These are phyloP conservation scores for Ametastegia equiseti DNA, from an alignment of 2,888 invertebrate genomes.

Conservation along the genomic window DNA sequence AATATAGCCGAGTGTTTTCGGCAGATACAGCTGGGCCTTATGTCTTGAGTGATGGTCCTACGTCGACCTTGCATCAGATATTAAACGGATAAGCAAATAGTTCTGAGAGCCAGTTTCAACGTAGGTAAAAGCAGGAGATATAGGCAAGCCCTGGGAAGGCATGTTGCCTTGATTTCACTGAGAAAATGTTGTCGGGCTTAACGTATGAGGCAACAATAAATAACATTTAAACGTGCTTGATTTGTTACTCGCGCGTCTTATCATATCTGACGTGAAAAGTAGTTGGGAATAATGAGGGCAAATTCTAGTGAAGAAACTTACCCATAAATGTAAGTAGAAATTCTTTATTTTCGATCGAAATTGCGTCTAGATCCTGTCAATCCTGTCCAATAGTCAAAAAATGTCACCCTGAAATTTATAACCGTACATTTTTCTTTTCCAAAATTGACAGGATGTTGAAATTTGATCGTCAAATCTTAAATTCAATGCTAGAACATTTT, in stretches of 20 bases:
- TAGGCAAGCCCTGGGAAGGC: not conserved
- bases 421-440: too few relatives aligned
- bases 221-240: not conserved
- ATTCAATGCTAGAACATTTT: too few relatives aligned
- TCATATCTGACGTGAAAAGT: constrained; percentile 5
- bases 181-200: constrained; percentile 4
- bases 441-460: too few relatives aligned
- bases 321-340: too few relatives aligned
- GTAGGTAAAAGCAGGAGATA: not conserved
- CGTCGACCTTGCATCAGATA: constrained; percentile 37
- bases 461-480: too few relatives aligned
- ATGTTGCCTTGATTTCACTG: constrained; percentile 22
- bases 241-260: not conserved
- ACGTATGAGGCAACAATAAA: constrained; percentile 4
- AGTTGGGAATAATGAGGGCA: not conserved
- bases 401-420: too few relatives aligned
- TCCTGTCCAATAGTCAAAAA: too few relatives aligned
- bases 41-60: constrained; percentile 34
- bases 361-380: too few relatives aligned
- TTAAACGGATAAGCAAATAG: constrained; percentile 40
- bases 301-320: too few relatives aligned
- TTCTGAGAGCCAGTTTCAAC: constrained; percentile 12
- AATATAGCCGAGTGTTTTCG: constrained; percentile 9
- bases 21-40: constrained; percentile 26
- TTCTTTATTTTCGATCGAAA: too few relatives aligned